Conservation (phyloP, 1,140 invertebrate species). For the Zaprionus africanus region DNA sequence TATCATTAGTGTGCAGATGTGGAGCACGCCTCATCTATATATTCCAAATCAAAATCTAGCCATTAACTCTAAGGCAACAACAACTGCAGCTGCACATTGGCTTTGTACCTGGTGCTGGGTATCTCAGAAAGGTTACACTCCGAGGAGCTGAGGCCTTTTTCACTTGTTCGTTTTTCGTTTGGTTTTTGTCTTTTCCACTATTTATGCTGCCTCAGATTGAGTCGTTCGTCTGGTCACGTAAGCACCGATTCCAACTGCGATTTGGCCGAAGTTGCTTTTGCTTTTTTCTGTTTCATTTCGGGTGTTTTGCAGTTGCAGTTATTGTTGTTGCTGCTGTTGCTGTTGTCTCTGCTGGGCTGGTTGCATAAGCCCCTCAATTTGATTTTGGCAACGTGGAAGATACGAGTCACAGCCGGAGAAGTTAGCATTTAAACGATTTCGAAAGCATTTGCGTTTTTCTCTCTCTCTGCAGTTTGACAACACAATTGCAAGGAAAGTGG, state of each 20-base stretch:
- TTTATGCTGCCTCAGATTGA: conserved; percentile 41
- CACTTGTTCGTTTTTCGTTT: conserved; percentile 23
- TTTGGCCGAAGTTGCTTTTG: conserved; percentile 40
- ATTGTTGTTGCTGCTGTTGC: conserved; percentile 12
- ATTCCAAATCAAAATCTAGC: too few species aligned
- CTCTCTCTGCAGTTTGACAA: conserved; percentile 13
- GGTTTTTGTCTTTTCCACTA: conserved; percentile 24
- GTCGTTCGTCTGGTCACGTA: conserved; percentile 61
- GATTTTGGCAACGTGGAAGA: conserved; percentile 68
- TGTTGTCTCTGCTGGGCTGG: conserved; percentile 43
- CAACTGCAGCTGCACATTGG: background rate
- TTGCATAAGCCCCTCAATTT: conserved; percentile 61
- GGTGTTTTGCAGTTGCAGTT: conserved; percentile 6
- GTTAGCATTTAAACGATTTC: conserved; percentile 42
- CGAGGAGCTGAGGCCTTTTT: background rate
- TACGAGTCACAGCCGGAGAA: conserved; percentile 32
- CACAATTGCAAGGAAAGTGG: conserved; percentile 31
- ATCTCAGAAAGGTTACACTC: background rate
- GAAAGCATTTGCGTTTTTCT: conserved; percentile 31
- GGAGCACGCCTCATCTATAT: background rate
- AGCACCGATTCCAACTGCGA: conserved; percentile 51
- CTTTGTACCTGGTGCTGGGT: background rate
- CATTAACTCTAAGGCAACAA: background rate
- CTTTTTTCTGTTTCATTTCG: conserved; percentile 11
- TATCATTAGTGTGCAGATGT: background rate